Evolutionary conservation across 2,113 vertebrate species (phyloP), one percentile per base, ranked within the genome.

Genomic region (Muscicapa adusta): DNA sequence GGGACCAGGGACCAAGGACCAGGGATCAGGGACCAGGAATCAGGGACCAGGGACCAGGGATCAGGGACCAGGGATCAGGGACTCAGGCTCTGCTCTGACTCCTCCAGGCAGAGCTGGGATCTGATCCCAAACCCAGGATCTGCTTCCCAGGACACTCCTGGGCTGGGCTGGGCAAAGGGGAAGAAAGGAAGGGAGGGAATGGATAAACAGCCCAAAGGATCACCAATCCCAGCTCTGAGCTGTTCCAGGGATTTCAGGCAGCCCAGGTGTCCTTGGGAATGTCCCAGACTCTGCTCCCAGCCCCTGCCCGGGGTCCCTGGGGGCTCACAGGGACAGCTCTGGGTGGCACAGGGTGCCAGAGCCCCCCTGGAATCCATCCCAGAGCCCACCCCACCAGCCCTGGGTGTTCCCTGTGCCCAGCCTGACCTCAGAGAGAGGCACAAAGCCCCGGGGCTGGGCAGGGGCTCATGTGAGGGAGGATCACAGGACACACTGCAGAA

Each of bases 401-500:
- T 0, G 12, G 57, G 54, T 43, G 57, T 4, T 50, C 3, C 0
- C 0, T 24, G 61, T 14, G 34, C 79, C 48, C 40, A 14, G 15
- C 65, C 10, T 0, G 2, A 17, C 12, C 8, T 1, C 63, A 7
- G 88, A 89, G 0, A 10, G 17, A 4, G 14, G 26, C 8, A 26
- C 0, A 5, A 33, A 36, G 14, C 50, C 36, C 14, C 0, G 54
- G 45, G 76, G 58, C 62, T 50, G 10, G 73, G 61, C 66, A 75
- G 33, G 28, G 53, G 45, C 87, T 85, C 87, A 93, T 72, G 91
- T 93, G 91, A 93, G 67, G 15, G 7, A 58, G 67, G 13, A 33
- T 93, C 93, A 95, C 89, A 90, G 88, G 95, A 91, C 66, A 17
- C 1, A 0, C 38, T 38, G 38, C 38, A 38, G 38, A 38, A 91